Percentiles rank a stretch among this genome's conserved stretches.
Evolutionary conservation across 2,113 vertebrate species (phyloP).

Genomic region (Halcyon senegalensis): DNA sequence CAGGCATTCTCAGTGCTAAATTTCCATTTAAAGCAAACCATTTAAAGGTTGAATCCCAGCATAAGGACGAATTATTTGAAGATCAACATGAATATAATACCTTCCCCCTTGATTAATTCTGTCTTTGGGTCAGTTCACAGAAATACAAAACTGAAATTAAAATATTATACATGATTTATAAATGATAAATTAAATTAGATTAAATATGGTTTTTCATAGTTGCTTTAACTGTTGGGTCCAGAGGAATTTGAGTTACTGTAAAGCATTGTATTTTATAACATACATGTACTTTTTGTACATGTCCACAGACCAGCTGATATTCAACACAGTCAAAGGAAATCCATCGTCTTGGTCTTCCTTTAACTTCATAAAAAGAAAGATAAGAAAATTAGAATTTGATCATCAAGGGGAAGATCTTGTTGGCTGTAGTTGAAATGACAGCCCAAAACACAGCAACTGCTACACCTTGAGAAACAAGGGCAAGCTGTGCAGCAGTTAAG

Average conservation of each 20-base stretch:
- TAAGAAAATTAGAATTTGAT: neutral
- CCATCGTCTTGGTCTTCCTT: neutral
- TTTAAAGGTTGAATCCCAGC: neutral
- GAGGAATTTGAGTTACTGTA: neutral
- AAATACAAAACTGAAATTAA: neutral
- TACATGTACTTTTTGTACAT: neutral
- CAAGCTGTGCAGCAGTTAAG: no score
- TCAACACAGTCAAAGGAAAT: neutral
- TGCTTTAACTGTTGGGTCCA: neutral
- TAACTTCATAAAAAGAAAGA: neutral
- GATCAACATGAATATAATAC: neutral
- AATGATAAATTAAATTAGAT: neutral
- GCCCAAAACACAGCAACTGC: no score
- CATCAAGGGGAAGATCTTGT: neutral
- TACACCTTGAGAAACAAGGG: no score
- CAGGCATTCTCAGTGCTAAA: neutral
- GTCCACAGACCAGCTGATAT: neutral
- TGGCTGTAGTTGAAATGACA: neutral
- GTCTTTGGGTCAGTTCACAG: neutral
- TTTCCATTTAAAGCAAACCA: neutral
- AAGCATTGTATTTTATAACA: neutral
- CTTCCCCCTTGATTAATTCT: neutral
- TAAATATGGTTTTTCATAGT: neutral
- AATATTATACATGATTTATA: neutral
- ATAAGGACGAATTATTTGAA: neutral